Base-by-base conservation (phyloP, 2,888 invertebrate genomes). In the Ariolimax columbianus region DNA sequence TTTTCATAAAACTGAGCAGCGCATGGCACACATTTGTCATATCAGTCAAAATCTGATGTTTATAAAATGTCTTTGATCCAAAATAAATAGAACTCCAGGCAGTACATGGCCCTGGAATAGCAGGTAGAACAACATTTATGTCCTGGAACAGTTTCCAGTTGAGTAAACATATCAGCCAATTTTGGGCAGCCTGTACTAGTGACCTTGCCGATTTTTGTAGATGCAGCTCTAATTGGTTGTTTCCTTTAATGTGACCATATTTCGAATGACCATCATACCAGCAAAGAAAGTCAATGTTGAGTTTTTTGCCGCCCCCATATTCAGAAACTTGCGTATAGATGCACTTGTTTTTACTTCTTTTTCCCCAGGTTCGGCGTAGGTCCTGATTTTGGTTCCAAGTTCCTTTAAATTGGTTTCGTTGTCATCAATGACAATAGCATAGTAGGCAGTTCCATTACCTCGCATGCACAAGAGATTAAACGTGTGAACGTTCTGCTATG, bases 171-270 rank as follows among this genome's bases (percentile, higher is more conserved):
- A 82, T 55, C 23, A 85, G n/a, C 33, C 85, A 73, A 19, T 82
- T 85, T 72, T 30, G 85, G 82, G 36, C 81, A 85, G 33, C 82
- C 85, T 2, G 82, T 75, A n/a, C 82, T 59, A 33, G 82, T 82
- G 0, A 85, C 82, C 83, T 77, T 83, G 38, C 83, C 83, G 26
- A 83, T 66, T 36, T 66, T 40, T 0, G 77, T 43, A 6, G 83
- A 68, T 17, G 83, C 40, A 23, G 83, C 47, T 51, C 68, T 77
- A 43, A 83, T 70, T 14, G 66, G n/a, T 84, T 78, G 47, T 84
- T 78, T 23, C 84, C 84, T 0, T 55, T n/a, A 30, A 79, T 40
- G 40, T 84, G 84, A 72, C 79, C 79, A 43, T 33, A 26, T 11
- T 43, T 33, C 7, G 4, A 19, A 51, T 17, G 19, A 0, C 72